These are phyloP conservation scores for Loriculus beryllinus DNA, from an alignment of 2,797 vertebrate genomes.

Conservation along the genomic window DNA sequence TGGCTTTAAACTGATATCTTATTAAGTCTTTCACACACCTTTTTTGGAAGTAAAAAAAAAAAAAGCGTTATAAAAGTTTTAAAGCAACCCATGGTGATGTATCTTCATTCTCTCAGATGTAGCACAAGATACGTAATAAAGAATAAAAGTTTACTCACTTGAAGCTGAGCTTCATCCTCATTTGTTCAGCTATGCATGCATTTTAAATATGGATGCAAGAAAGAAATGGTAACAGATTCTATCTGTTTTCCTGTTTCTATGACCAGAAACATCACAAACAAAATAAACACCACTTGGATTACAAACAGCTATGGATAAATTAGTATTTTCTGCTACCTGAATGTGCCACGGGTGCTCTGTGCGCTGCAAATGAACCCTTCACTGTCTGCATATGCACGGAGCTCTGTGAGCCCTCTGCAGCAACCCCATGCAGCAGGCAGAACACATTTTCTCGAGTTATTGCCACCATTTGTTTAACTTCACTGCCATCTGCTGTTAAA, in stretches of 20 bases:
- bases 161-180: conserved; percentile 22
- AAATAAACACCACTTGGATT: not conserved
- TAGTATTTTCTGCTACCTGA: not conserved
- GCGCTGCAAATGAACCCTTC: not conserved
- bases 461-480: conserved; percentile 69
- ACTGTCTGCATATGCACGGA: not conserved
- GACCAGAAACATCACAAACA: not conserved
- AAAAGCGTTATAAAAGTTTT: not conserved
- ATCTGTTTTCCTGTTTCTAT: not conserved
- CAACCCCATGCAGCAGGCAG: not conserved
- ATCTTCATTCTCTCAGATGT: not conserved
- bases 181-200: not conserved
- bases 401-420: not conserved
- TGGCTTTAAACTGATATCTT: not conserved
- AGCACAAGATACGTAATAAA: not conserved
- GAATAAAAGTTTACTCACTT: conserved; percentile 35
- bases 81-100: not conserved
- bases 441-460: not conserved
- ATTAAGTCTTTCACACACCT: not conserved
- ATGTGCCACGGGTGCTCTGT: not conserved
- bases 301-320: not conserved
- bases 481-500: conserved; percentile 75
- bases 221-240: not conserved
- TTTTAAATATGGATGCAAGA: not conserved
- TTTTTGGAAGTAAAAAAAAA: not conserved